Percentiles rank a stretch among this genome's conserved stretches.
Evolutionary conservation across 1,140 invertebrate genomes (phyloP).

Genomic region (Oncopeltus fasciatus): DNA sequence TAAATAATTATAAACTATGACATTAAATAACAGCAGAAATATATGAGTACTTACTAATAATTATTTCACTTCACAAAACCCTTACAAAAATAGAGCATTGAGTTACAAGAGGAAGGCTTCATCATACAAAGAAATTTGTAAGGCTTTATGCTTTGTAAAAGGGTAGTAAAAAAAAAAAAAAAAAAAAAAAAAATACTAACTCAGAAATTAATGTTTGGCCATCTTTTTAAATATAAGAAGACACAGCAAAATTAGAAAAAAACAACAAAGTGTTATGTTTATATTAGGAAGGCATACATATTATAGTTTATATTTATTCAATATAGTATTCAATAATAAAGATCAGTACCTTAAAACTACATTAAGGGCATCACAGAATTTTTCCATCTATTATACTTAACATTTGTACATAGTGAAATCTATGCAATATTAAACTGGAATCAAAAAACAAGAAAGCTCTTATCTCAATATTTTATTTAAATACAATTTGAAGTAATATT

Average conservation of each 20-base stretch:
- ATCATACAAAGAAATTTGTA: not conserved
- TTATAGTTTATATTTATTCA: not conserved
- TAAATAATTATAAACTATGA: not conserved
- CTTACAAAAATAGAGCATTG: not conserved
- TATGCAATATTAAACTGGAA: too few relatives aligned
- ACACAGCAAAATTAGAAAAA: not conserved
- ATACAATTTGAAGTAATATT: too few relatives aligned
- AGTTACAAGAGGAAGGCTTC: not conserved
- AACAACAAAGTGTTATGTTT: not conserved
- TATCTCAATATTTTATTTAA: too few relatives aligned
- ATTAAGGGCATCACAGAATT: conserved; percentile 5
- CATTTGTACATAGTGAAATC: not conserved
- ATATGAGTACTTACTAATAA: not conserved
- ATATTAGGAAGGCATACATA: not conserved
- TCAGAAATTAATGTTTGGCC: not conserved
- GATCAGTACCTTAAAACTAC: conserved; percentile 1
- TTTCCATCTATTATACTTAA: not conserved
- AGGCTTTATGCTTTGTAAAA: too few relatives aligned
- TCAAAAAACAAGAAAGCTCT: too few relatives aligned
- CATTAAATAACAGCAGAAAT: not conserved
- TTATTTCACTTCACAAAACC: not conserved
- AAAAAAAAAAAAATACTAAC: not conserved
- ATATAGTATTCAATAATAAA: conserved; percentile 7
- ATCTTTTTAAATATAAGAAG: not conserved
- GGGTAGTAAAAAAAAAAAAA: too few relatives aligned